Evolutionary conservation across 2,797 vertebrate species (phyloP), one percentile per base, ranked within the genome.

Genomic region (Kryptopterus vitreolus): DNA sequence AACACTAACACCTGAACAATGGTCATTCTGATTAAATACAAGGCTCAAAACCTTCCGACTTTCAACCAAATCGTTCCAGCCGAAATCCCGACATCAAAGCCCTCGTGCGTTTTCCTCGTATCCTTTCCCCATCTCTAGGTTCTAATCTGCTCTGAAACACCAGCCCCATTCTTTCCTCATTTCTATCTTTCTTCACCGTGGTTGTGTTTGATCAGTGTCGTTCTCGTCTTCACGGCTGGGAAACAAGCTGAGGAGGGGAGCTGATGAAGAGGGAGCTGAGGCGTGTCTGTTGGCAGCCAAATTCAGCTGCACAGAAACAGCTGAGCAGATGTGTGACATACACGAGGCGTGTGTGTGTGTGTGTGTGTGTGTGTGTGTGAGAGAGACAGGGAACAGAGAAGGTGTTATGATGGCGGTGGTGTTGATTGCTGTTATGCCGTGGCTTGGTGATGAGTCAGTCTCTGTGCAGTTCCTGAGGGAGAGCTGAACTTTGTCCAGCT

Each of bases 381-480:
- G 53, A 52, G 70, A 59, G 58, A 72, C 26, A 31, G 15, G 35
- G n/a, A 79, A 58, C 73, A 76, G 63, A 29, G 26, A 80, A 73
- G 66, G 83, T 84, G 62, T 82, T 87, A 29, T 75, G 84, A 63
- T 83, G 81, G 80, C 84, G 76, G 82, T 74, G 82, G 84, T 71
- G 82, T 61, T 86, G 87, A 88, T 74, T 88, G 83, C 48, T 77
- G 70, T 48, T 50, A 33, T 82, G 79, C 78, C 58, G 9, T 74
- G 82, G 82, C 83, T 85, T 88, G 85, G 83, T 80, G 68, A 76
- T 78, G 78, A 80, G 53, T 72, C 46, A 53, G 50, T 68, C 35
- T 29, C 33, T 58, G 31, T 38, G 50, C 52, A 26, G 52, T 57
- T 57, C 76, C 63, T 78, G 43, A 46, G 76, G 50, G 31, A 26